Evolutionary conservation across 1,140 invertebrate genomes (phyloP).

Genomic region (Tetramorium parvispinum): DNA sequence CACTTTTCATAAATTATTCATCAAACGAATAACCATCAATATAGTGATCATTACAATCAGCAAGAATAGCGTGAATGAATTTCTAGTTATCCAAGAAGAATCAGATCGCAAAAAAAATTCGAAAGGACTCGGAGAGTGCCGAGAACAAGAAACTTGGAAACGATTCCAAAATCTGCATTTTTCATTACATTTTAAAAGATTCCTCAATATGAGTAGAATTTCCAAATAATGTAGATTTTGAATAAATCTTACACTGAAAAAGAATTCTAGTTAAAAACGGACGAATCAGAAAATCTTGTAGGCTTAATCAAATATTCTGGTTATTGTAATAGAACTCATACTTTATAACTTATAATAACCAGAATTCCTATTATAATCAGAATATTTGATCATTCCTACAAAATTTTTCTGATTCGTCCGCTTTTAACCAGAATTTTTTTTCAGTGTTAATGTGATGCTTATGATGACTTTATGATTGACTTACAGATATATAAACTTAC

Average conservation of each 20-base stretch:
- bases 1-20: slow-evolving; percentile 48
- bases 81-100: background rate
- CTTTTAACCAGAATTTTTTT: no score
- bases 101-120: background rate
- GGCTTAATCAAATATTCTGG: no score
- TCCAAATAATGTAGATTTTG: background rate
- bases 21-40: background rate
- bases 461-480: no score
- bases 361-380: no score
- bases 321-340: no score
- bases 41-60: background rate
- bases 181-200: background rate
- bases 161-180: background rate
- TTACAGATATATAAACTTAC: no score
- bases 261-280: no score
- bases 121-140: background rate
- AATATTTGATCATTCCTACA: no score
- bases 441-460: no score
- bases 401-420: no score
- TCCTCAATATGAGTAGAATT: background rate
- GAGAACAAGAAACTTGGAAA: background rate
- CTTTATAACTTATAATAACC: no score
- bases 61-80: background rate
- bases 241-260: background rate
- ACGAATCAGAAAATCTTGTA: no score